Base-by-base conservation (phyloP, 2,113 vertebrate genomes). In the Thamnaconus septentrionalis region DNA sequence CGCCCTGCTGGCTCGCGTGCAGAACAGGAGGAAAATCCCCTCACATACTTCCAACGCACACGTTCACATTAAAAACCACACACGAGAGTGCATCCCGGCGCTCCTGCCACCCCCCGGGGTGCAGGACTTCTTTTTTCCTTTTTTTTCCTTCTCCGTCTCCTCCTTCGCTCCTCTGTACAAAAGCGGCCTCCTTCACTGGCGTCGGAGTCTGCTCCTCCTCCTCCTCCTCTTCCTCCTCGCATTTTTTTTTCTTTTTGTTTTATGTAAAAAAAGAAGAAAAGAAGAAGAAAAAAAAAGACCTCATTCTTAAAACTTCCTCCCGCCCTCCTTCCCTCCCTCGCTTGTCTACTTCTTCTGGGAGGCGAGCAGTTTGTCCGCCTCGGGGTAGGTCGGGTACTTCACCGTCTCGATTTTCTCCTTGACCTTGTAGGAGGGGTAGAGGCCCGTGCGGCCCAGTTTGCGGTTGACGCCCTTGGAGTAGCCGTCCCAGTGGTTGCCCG, bases 371-470 rank as follows among this genome's bases (percentile, higher is more conserved):
- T 98, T 96, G 81, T 98, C 96, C 57, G 97, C 96, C 80, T 98
- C 96, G 4, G 94, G 94, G 84, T 99, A 99, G 49, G 92, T 97
- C 8, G 97, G 97, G 60, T 99, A 99, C 80, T 98, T 98, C 82
- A 99, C 94, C 0, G 93, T 98, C 89, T 99, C 97, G 66, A 99
- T 95, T 87, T 96, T 98, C 86, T 99, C 97, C 82, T 93, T 95
- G 50, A 99, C 97, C 93, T 99, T 99, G 88, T 99, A 99, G 62
- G 97, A 99, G 0, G 97, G 97, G 76, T 99, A 99, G 10, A 99
- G 92, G 89, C 97, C 97, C 10, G 96, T 98, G 91, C 92, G 96
- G 81, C 96, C 95, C 82, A 96, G 87, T 90, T 96, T 98, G 84
- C 96, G 94, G 85, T 98, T 99, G 86, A 99, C 90, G 84, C 97